These are phyloP conservation scores for Petromus typicus DNA, from an alignment of 2,113 vertebrate species.

Conservation along the genomic window DNA sequence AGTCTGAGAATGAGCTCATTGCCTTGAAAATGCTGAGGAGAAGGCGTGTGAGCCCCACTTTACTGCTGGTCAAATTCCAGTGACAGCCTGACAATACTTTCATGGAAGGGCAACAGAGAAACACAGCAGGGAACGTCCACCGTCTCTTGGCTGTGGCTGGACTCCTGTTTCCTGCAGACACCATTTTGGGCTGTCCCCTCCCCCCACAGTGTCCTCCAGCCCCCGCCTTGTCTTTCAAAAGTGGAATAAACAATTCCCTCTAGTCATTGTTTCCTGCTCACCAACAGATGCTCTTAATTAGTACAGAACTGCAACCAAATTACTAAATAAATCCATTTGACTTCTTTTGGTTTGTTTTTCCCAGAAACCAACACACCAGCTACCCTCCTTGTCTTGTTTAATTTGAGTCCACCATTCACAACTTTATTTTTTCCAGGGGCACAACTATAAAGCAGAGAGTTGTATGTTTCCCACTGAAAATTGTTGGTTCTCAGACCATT, in stretches of 20 bases:
- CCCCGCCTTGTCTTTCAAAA: not conserved
- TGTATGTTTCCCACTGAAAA: not conserved
- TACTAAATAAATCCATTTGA: slow-evolving; percentile 73
- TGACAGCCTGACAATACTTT: not conserved
- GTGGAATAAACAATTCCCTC: slow-evolving; percentile 63
- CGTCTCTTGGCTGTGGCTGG: not conserved
- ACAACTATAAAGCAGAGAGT: not conserved
- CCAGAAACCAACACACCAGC: slow-evolving; percentile 35
- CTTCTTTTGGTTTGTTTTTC: slow-evolving; percentile 66
- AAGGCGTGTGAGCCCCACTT: not conserved
- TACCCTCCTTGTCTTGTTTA: not conserved
- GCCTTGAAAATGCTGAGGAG: not conserved
- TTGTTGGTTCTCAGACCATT: not conserved
- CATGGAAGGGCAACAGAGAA: not conserved
- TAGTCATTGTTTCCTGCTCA: slow-evolving; percentile 48
- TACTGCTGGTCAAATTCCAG: too few species aligned
- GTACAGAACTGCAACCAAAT: slow-evolving; percentile 63
- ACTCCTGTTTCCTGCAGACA: not conserved
- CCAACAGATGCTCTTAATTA: slow-evolving; percentile 78
- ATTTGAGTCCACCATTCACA: not conserved
- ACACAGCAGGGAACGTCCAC: too few species aligned
- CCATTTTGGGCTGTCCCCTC: not conserved
- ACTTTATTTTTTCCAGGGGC: not conserved
- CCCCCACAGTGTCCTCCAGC: not conserved
- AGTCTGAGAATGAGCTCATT: not conserved